Base-by-base conservation (phyloP, 2,113 vertebrate species). In the Pitta sordida region DNA sequence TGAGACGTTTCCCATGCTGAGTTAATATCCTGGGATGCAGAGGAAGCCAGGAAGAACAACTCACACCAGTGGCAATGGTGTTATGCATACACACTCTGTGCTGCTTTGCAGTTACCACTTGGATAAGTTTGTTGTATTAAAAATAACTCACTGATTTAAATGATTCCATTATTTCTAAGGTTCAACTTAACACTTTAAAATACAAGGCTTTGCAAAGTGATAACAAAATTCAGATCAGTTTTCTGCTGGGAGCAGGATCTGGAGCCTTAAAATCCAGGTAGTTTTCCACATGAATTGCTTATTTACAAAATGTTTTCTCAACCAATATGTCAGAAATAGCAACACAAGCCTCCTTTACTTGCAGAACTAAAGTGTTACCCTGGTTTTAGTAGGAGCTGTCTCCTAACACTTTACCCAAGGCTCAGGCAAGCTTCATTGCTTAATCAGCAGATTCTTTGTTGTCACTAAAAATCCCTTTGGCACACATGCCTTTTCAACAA, bases 101-200 rank as follows among this genome's bases (percentile, higher is more conserved):
- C 64, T 63, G 73, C 88, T 83, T 69, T 27, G 36, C 39, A 34
- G 76, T 62, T 81, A 86, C 59, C 75, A 78, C 90, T 71, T 67
- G 79, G 60, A 51, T 83, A 80, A 62, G 12, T 86, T 68, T 49
- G 46, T 77, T 93, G 71, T 77, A 91, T 93, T 91, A 95, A 86
- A 93, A 91, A 80, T 69, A 96, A 81, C 59, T 77, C 83, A 74
- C 37, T 43, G 95, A 91, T 93, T 85, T 68, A 91, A 95, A 91
- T 6, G 0, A 80, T 92, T 83, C 83, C 44, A 59, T 90, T 80
- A 85, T 79, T 93, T 88, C 82, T 58, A 58, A 59, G 46, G 59
- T 79, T 90, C 26, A 32, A 1, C 53, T 84, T 93, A 91, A 70
- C 71, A 86, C 24, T 93, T 88, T 81, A 59, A 83, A 68, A 70